Evolutionary conservation across 2,113 vertebrate genomes (phyloP), one percentile per base, ranked within the genome.

Genomic region (Myotis brandtii): DNA sequence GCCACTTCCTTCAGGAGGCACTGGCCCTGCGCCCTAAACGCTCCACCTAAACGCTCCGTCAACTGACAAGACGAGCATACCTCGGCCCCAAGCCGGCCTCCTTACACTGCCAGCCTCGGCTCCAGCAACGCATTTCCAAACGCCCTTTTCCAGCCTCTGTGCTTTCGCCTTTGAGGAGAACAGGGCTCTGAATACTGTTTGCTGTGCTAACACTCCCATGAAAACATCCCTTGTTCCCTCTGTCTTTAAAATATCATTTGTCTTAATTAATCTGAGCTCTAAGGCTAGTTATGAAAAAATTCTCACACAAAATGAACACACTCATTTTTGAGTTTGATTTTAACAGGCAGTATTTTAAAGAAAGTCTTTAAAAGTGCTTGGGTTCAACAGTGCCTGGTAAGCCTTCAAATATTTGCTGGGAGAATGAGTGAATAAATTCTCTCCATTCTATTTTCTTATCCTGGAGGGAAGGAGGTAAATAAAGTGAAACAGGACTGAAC

Each of bases 391-490:
- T 10, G 32, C 80, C 30, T 34, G 40, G 54, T n/a, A 70, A 70
- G 59, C 59, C 30, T 73, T 85, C 85, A 37, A 93, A 87, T 93
- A 95, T 91, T 56, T 95, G 94, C 32, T 21, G 76, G 95, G 59
- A 80, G 52, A 91, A 56, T 34, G 67, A 82, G 40, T 62, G 95
- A 89, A 64, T 66, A 69, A 81, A 83, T 83, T 89, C 93, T 94
- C 95, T 97, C 86, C 69, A 21, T 43, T 86, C 79, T 50, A 37
- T 83, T 97, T 96, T 94, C 54, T 96, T 87, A 94, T 96, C 87
- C 80, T 64, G 86, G 96, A 92, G 79, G 76, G 97, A 97, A 77
- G 82, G 95, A 96, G 95, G 66, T 79, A 96, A 95, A 96, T 83
- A 98, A 37, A 69, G 54, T 34, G 30, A 85, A 93, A 64, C 89